These are phyloP conservation scores for Odontamblyopus lacepedii DNA, from an alignment of 2,797 vertebrate species.

Conservation along the genomic window DNA sequence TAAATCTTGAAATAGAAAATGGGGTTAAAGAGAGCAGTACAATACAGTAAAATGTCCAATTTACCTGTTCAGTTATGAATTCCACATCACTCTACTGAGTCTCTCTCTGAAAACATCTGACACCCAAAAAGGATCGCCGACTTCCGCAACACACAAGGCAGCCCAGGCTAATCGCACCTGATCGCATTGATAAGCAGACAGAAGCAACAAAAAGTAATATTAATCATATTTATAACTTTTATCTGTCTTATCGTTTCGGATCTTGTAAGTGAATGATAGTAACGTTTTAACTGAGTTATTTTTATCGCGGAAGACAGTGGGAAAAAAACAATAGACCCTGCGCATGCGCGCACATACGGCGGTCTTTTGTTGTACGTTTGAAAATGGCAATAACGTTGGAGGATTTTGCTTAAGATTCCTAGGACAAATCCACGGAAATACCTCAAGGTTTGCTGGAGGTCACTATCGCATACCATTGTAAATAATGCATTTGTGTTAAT, in stretches of 20 bases:
- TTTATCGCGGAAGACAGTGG: too few species aligned
- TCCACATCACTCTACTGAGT: slow-evolving; percentile 42
- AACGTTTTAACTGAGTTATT: too few species aligned
- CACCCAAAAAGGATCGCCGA: slow-evolving; percentile 26
- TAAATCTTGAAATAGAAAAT: neutral
- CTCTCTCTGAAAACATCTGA: slow-evolving; percentile 2
- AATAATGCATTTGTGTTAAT: neutral
- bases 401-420: neutral
- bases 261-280: too few species aligned
- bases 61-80: slow-evolving; percentile 46
- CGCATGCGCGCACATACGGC: slow-evolving; percentile 23
- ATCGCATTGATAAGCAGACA: neutral
- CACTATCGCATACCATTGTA: neutral
- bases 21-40: neutral
- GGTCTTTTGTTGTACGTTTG: slow-evolving; percentile 32
- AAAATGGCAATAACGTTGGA: slow-evolving; percentile 12
- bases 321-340: neutral
- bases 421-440: neutral
- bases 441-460: neutral
- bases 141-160: slow-evolving; percentile 31
- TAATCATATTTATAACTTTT: too few species aligned
- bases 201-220: neutral
- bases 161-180: slow-evolving; percentile 41
- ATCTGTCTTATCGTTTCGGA: too few species aligned
- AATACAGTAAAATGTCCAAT: neutral